These are phyloP conservation scores for Anoncus sp. DNA, from an alignment of 2,888 invertebrate genomes.

Conservation along the genomic window DNA sequence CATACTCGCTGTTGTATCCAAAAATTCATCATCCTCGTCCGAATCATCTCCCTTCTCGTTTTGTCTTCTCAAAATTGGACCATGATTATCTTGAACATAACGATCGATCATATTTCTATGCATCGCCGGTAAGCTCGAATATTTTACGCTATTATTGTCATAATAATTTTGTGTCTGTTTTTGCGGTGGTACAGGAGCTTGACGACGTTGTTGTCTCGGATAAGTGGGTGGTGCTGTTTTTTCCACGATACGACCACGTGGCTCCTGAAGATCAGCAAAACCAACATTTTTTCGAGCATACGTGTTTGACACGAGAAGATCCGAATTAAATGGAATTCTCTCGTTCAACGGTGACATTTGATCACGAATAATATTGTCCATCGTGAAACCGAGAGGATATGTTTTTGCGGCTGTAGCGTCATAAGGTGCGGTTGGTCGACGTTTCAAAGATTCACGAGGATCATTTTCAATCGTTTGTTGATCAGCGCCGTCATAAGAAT, in stretches of 20 bases:
- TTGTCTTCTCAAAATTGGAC: slow-evolving; percentile 19
- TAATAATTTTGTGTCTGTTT: slow-evolving; percentile 56
- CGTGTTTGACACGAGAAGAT: slow-evolving; percentile 30
- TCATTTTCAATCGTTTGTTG: slow-evolving; percentile 21
- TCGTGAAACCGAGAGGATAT: slow-evolving; percentile 71
- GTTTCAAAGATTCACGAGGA: slow-evolving; percentile 10
- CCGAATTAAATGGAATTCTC: slow-evolving; percentile 53
- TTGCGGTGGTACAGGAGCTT: slow-evolving; percentile 36
- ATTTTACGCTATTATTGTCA: slow-evolving; percentile 16
- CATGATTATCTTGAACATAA: slow-evolving; percentile 71
- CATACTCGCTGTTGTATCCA: slow-evolving; percentile 80
- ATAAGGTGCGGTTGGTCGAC: slow-evolving; percentile 7
- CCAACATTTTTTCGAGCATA: slow-evolving; percentile 44
- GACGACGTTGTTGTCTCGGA: slow-evolving; percentile 53
- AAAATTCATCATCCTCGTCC: slow-evolving; percentile 80
- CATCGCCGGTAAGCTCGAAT: slow-evolving; percentile 46
- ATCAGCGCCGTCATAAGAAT: slow-evolving; percentile 67
- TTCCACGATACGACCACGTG: slow-evolving; percentile 17
- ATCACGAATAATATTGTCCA: slow-evolving; percentile 48
- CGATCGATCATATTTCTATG: slow-evolving; percentile 76
- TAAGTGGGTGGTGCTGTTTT: slow-evolving; percentile 28
- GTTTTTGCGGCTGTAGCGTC: slow-evolving; percentile 26
- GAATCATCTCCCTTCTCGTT: slow-evolving; percentile 59
- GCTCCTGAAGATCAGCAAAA: slow-evolving; percentile 41
- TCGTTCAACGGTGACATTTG: slow-evolving; percentile 34